Base-by-base conservation (phyloP, 2,113 vertebrate species). In the Apistogramma diplotaenia region DNA sequence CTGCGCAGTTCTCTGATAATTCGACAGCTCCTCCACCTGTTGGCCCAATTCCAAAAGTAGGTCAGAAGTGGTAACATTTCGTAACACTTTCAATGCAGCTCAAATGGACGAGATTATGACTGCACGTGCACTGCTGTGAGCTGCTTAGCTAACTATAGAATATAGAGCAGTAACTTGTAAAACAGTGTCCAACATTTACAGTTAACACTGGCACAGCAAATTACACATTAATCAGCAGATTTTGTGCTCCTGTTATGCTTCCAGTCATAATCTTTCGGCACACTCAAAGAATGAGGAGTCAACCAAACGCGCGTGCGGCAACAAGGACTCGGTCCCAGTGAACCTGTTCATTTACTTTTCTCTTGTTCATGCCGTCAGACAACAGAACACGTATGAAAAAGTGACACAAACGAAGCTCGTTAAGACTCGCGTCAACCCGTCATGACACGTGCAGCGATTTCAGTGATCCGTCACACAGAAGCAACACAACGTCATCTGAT, bases 11-110 rank as follows among this genome's bases (percentile, higher is more conserved):
- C 43, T 16, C 62, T 67, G 40, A 4, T 49, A 43, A 6, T 27
- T 0, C 19, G 15, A 46, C 37, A 46, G 37, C 1, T 23, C 35
- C 33, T 0, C 15, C 46, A 27, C 40, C 62, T 0, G 62, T 0
- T 67, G 3, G 15, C 54, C 25, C 54, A 37, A 16, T 12, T 40
- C 4, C 15, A 49, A 2, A 46, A 70, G 25, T 19, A n/a, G 1
- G 65, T n/a, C 29, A 23, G 43, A 51, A 10, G 3, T 25, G 16
- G 18, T 1, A 0, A 70, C 10, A 4, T 29, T 19, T 46, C 2
- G 25, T 49, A 1, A 49, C 62, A 12, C 62, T 46, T 49, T 18
- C 46, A 49, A 49, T 6, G 6, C 6, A 6, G 16, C 46, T 19
- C 46, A 19, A 51, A 7, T 29, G 23, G 23, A 49, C 16, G 18